Evolutionary conservation across 2,113 vertebrate genomes (phyloP), one percentile per base, ranked within the genome.

Genomic region (Nannobrachium achirus): DNA sequence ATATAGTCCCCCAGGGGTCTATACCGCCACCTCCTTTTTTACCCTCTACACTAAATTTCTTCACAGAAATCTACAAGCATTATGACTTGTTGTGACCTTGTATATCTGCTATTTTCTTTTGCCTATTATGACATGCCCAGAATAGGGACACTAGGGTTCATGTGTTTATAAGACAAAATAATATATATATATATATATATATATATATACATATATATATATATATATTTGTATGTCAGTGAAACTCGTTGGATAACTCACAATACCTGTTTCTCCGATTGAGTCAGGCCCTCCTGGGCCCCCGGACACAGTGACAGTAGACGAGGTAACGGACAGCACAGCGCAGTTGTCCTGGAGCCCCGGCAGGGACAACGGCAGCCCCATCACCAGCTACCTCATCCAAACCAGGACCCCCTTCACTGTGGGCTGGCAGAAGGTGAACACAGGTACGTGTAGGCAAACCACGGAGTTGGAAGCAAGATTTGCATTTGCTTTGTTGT

Each of bases 341-440:
- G 95, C 95, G 7, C 95, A 95, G 78, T 92, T 98, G 52, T 94
- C 95, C 62, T 98, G 96, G 96, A 93, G 84, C 57, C 93, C 93
- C 60, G 96, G 95, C 42, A 90, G 86, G 6, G 96, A 98, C 73
- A 96, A 96, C 81, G 95, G 94, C 80, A 96, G 95, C 86, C 95
- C 97, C 1, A 92, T 98, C 57, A 89, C 88, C 46, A 78, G 89
- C 56, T 97, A 98, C 70, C 90, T 91, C 66, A 69, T 97, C 67
- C 95, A 98, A 78, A 95, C 94, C 4, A 89, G 95, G 78, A 97
- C 95, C 0, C 95, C 95, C 11, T 98, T 97, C 86, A 97, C 96
- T 0, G 95, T 97, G 81, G 95, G 95, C 52, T 97, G 96, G 96
- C 96, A 96, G 86, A 81, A 90, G 45, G 93, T 94, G 62, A 94